phyloP scores from a whole-genome alignment of 2,797 vertebrate genomes.

The Pangasius larnaudii region DNA sequence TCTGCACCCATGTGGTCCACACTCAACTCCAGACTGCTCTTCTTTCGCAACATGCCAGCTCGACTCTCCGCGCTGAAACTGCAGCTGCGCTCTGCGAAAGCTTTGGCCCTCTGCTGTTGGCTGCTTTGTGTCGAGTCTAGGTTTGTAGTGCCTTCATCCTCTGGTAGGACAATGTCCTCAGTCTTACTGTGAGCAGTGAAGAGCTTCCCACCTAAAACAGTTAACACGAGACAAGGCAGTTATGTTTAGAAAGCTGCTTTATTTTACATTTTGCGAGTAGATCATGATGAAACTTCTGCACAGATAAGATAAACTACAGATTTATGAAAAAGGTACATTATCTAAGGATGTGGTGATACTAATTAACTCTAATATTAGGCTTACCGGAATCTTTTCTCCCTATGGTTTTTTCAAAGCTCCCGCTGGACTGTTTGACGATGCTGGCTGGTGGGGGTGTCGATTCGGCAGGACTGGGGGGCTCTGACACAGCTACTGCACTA shows the following conservation, averaged over 20 bases:
- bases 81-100: slow-evolving; percentile 90
- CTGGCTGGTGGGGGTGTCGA: slow-evolving; percentile 74
- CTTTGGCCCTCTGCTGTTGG: slow-evolving; percentile 84
- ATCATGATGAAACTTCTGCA: neutral
- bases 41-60: slow-evolving; percentile 90
- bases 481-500: slow-evolving; percentile 72
- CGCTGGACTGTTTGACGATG: slow-evolving; percentile 89
- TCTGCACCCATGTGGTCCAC: slow-evolving; percentile 95
- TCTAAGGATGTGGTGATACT: neutral
- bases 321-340: neutral
- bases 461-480: slow-evolving; percentile 71
- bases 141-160: slow-evolving; percentile 65
- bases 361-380: slow-evolving; percentile 36
- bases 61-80: slow-evolving; percentile 93
- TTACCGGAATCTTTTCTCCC: slow-evolving; percentile 73
- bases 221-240: neutral
- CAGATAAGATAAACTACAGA: neutral
- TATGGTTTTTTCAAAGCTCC: slow-evolving; percentile 78
- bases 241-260: neutral
- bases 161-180: slow-evolving; percentile 76
- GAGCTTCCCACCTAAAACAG: slow-evolving; percentile 66
- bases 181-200: slow-evolving; percentile 78
- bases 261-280: neutral
- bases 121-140: slow-evolving; percentile 21
- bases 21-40: slow-evolving; percentile 81